Percentiles rank a stretch among this genome's conserved stretches.
Evolutionary conservation across 2,113 vertebrate species (phyloP).

Genomic region (Microtus oregoni): DNA sequence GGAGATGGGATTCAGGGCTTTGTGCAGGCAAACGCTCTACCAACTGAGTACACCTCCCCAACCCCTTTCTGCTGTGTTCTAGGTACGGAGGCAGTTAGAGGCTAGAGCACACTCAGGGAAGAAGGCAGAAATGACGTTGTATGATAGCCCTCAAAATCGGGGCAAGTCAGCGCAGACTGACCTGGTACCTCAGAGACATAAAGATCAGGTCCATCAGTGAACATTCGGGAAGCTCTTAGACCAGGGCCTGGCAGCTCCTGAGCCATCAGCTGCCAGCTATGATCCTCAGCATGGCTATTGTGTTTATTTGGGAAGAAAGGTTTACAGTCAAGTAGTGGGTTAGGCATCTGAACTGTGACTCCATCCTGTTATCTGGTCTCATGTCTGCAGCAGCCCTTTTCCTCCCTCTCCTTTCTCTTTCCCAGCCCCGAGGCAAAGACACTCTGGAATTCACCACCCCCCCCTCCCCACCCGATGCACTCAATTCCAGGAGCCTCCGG

Average conservation of each 20-base stretch:
- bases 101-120: not conserved
- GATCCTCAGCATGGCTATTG: not conserved
- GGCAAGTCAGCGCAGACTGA: not conserved
- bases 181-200: not conserved
- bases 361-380: not conserved
- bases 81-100: not conserved
- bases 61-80: not conserved
- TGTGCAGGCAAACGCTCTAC: not conserved
- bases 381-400: not conserved
- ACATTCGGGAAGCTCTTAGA: not conserved
- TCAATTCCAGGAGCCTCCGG: not conserved
- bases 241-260: not conserved
- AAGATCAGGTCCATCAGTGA: not conserved
- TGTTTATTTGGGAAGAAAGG: not conserved
- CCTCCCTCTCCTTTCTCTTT: not conserved
- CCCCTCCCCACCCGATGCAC: not conserved
- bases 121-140: not conserved
- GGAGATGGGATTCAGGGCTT: not conserved
- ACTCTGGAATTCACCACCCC: not conserved
- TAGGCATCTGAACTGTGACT: not conserved
- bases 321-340: not conserved
- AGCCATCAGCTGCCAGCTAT: not conserved
- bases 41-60: not conserved
- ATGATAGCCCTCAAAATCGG: not conserved
- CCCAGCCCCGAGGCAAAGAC: not conserved